Percentiles rank a stretch among this genome's conserved stretches.
These are phyloP conservation scores for Aegotheles bennettii DNA, from an alignment of 2,113 vertebrate species.

Conservation along the genomic window DNA sequence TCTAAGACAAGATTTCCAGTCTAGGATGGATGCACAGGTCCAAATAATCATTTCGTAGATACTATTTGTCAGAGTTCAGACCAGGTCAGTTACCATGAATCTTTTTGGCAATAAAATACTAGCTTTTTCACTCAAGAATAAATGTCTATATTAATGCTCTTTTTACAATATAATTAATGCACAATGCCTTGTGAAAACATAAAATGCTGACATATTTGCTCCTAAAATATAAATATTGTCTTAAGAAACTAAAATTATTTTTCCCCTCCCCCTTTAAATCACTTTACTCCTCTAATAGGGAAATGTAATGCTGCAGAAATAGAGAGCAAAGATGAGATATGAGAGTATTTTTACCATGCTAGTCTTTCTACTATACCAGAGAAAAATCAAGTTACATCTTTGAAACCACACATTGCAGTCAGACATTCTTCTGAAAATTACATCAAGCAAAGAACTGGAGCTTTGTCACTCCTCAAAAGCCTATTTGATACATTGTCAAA, in stretches of 20 bases:
- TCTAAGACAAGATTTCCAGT: background rate
- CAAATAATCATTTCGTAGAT: background rate
- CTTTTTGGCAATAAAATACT: background rate
- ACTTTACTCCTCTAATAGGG: background rate
- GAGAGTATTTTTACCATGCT: background rate
- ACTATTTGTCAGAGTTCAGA: background rate
- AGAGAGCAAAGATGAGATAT: background rate
- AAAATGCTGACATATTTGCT: background rate
- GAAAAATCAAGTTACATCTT: background rate
- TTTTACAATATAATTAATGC: background rate
- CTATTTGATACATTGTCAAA: background rate
- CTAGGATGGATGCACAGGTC: background rate
- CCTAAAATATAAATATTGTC: background rate
- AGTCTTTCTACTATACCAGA: background rate
- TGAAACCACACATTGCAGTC: background rate
- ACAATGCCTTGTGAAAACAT: background rate
- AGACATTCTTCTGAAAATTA: background rate
- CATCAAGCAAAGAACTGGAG: background rate
- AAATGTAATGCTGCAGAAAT: background rate
- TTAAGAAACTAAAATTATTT: background rate
- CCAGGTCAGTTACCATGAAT: background rate
- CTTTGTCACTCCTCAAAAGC: constrained; percentile 1
- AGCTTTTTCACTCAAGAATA: background rate
- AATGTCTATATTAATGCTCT: background rate
- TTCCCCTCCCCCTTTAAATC: background rate